Evolutionary conservation across 2,113 vertebrate genomes (phyloP), one percentile per base, ranked within the genome.

Genomic region (Rhipidura dahli): DNA sequence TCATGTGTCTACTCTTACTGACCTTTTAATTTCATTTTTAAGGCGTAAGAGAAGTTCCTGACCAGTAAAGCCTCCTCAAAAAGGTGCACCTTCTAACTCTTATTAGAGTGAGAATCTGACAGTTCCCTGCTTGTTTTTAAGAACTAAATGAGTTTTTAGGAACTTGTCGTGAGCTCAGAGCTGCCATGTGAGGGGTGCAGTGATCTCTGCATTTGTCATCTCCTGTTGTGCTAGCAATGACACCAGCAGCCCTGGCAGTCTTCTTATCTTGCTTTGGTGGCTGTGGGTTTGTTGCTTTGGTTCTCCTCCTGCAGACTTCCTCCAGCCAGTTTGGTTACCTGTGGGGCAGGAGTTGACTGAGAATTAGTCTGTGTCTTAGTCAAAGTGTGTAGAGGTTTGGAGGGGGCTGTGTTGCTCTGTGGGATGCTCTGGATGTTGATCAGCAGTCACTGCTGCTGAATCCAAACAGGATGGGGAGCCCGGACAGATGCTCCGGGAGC

Each of bases 141-240:
- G 50, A 81, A 76, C 26, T 10, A n/a, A n/a, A n/a, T n/a, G n/a
- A n/a, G n/a, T n/a, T n/a, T n/a, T n/a, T n/a, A n/a, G n/a, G 61
- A 69, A 35, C 51, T 61, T 27, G 7, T 27, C 27, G 9, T 54
- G 30, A 61, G 21, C 39, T 51, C 19, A 11, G 63, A 50, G 40
- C 59, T 63, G 42, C 22, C 31, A 3, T 47, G 37, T n/a, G 9
- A 37, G 61, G 27, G 44, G 15, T 15, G 9, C 15, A 14, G 11
- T 47, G 64, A 49, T 37, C 15, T 47, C 57, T 40, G 40, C 60
- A 31, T 47, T 27, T 30, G 19, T 35, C 30, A 16, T 53, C 31
- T 37, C 12, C 35, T 1, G 0, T 20, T 27, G 3, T 2, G 1
- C 33, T 22, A 77, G 20, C 26, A 21, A 5, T 44, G 37, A 7